Evolutionary conservation across 2,888 invertebrate genomes (phyloP).

Genomic region (Dryadula phaetusa): DNA sequence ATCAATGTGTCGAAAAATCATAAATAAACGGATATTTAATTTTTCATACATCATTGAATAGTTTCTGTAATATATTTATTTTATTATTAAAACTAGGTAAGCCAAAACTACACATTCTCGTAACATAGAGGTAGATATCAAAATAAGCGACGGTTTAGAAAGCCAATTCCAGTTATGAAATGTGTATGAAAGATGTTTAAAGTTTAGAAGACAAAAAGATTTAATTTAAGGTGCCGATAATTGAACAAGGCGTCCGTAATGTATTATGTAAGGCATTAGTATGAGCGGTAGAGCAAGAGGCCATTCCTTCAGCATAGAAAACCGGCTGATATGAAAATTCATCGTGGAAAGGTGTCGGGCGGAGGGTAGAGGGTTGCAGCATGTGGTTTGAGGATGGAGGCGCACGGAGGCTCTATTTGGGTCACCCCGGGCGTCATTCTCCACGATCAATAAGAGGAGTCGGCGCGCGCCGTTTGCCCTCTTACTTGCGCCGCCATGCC

Average conservation of each 20-base stretch:
- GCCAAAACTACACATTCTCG: too few species aligned
- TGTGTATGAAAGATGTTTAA: slow-evolving; percentile 48
- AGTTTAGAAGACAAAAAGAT: slow-evolving; percentile 47
- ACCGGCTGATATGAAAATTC: slow-evolving; percentile 82
- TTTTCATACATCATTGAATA: too few species aligned
- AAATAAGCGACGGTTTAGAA: background rate
- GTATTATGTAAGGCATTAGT: slow-evolving; percentile 71
- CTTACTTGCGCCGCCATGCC: slow-evolving; percentile 67
- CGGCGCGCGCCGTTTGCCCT: slow-evolving; percentile 78
- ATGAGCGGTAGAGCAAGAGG: slow-evolving; percentile 64
- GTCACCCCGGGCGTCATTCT: slow-evolving; percentile 84
- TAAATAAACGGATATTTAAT: too few species aligned
- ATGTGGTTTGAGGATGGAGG: slow-evolving; percentile 60
- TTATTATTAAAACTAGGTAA: too few species aligned
- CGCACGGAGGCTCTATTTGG: slow-evolving; percentile 81
- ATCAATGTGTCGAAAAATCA: too few species aligned
- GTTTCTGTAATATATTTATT: background rate
- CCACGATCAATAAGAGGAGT: slow-evolving; percentile 77
- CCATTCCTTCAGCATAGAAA: slow-evolving; percentile 73
- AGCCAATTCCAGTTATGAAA: background rate
- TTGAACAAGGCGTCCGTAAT: slow-evolving; percentile 59
- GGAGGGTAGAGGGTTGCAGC: slow-evolving; percentile 56
- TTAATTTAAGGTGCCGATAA: slow-evolving; percentile 55
- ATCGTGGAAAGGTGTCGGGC: slow-evolving; percentile 70
- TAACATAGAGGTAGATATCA: too few species aligned